phyloP scores from a whole-genome alignment of 1,140 invertebrate genomes.

The Acromyrmex heyeri region DNA sequence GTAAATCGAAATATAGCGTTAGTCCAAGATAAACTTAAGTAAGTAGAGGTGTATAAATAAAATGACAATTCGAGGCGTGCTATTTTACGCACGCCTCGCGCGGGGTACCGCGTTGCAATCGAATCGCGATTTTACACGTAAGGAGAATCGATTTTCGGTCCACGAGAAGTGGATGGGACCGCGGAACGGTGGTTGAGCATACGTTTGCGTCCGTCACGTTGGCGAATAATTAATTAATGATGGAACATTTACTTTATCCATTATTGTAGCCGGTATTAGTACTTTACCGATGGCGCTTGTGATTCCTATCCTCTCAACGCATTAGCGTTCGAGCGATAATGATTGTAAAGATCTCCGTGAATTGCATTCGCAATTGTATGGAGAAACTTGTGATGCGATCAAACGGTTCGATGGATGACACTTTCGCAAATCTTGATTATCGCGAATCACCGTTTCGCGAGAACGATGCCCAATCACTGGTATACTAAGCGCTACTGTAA shows the following conservation, averaged over 20 bases:
- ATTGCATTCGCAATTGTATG: background rate
- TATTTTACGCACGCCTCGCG: constrained; percentile 17
- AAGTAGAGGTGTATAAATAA: constrained; percentile 78
- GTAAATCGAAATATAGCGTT: constrained; percentile 74
- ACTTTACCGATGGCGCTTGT: constrained; percentile 36
- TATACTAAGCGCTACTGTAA: constrained; percentile 80
- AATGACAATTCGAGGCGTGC: constrained; percentile 49
- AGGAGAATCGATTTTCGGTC: constrained; percentile 57
- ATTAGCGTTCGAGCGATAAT: constrained; percentile 10
- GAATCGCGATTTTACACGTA: constrained; percentile 47
- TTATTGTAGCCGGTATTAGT: constrained; percentile 16
- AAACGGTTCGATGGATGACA: background rate
- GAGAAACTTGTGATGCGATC: background rate
- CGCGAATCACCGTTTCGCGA: constrained; percentile 75
- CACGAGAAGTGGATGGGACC: constrained; percentile 32
- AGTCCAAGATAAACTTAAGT: constrained; percentile 75
- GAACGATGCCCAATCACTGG: constrained; percentile 66
- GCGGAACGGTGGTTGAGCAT: constrained; percentile 55
- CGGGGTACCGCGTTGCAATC: constrained; percentile 17
- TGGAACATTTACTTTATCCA: constrained; percentile 39
- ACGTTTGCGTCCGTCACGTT: constrained; percentile 10
- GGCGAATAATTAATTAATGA: constrained; percentile 53
- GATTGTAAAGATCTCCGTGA: background rate
- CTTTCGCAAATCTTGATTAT: constrained; percentile 66
- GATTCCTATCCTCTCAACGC: constrained; percentile 46